Evolutionary conservation across 2,888 invertebrate species (phyloP), one percentile per base, ranked within the genome.

Genomic region (Sialis fuliginosa): DNA sequence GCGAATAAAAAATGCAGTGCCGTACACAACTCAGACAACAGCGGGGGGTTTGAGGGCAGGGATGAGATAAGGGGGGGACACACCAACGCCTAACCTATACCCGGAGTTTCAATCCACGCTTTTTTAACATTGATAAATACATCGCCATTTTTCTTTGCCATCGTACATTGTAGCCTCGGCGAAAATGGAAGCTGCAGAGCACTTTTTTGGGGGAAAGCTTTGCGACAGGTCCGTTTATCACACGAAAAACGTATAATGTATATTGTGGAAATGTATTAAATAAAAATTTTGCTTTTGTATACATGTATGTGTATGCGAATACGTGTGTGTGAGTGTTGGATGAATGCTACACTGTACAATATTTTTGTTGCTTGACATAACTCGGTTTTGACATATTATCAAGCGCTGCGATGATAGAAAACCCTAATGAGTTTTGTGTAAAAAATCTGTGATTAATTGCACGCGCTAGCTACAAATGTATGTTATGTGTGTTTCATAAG

Each of bases 111-210:
- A 64, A 64, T 65, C 64, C 64, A 58, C 62, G 60, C 59, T 59
- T 60, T 56, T 57, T 55, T 53, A 62, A 64, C 64, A 56, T 62
- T 70, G 69, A 70, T 68, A 69, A 69, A 70, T 70, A 62, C 58
- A 56, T 57, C 61, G 63, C 67, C 63, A 70, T 70, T 71, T 71
- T 71, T 72, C 71, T 70, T 65, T 62, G 62, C 66, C 61, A 62
- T 63, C 62, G 42, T 31, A 31, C 32, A 42, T 42, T 42, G 42
- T 42, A 42, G 42, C 42, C 42, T 42, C 32, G 10, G 10, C 42
- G 22, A 42, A 42, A 39, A 42, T 42, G 42, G 42, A 42, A 42
- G 42, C 42, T 42, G 42, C 42, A 42, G 42, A 37, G 37, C 13
- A 42, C 42, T 42, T 44, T 44, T 44, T 35, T 35, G 44, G 33